A percentile compares a stretch with the other conserved stretches of the same genome.
These are phyloP conservation scores for Pluvianellus socialis DNA, from an alignment of 2,113 vertebrate species.

Conservation along the genomic window DNA sequence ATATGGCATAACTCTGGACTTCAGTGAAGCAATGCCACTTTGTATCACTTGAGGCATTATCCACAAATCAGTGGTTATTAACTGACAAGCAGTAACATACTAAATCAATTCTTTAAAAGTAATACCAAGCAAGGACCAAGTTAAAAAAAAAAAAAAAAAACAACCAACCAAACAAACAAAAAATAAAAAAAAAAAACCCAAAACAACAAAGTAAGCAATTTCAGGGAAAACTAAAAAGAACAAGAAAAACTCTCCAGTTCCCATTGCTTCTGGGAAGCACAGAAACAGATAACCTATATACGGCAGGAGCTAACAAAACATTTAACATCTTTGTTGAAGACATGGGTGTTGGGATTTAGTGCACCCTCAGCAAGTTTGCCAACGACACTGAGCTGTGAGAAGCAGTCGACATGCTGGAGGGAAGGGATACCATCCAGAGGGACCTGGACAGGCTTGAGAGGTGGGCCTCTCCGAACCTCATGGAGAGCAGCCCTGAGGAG, in stretches of 20 bases:
- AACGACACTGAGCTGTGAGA: too few relatives aligned
- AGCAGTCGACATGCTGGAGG: too few relatives aligned
- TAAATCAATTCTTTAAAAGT: neutral
- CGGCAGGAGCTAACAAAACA: neutral
- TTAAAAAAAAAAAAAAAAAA: neutral
- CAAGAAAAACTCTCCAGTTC: neutral
- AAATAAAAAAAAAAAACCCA: neutral
- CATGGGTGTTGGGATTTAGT: too few relatives aligned
- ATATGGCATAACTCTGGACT: neutral
- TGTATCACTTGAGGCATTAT: neutral
- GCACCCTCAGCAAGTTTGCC: too few relatives aligned
- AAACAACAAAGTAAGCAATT: too few relatives aligned
- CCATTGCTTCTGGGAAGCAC: neutral
- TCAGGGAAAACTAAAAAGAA: neutral
- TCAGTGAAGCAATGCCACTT: neutral
- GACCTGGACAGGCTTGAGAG: too few relatives aligned
- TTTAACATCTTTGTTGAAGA: neutral
- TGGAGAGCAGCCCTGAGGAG: too few relatives aligned
- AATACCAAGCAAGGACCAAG: neutral
- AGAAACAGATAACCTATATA: neutral
- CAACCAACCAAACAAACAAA: too few relatives aligned
- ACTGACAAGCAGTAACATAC: neutral
- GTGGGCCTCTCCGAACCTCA: too few relatives aligned
- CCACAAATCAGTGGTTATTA: neutral
- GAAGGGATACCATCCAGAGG: too few relatives aligned